Base-by-base conservation (phyloP, 2,888 invertebrate genomes). In the Tillus elongatus region DNA sequence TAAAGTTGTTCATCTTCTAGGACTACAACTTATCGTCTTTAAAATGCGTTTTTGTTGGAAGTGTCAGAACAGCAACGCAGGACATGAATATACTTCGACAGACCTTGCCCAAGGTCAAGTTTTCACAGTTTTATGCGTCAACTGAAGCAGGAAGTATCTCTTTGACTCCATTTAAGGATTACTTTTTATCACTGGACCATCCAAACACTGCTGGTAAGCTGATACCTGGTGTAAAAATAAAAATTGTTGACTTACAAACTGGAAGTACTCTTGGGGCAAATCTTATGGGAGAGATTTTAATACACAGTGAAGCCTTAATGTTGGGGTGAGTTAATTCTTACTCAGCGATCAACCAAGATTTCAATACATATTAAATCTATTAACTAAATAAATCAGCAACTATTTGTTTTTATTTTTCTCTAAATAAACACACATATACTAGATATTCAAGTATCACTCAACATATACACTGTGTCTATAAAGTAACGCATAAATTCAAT, bases 241-340 rank as follows among this genome's bases (percentile, higher is more conserved):
- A 51, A 42, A 46, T 62, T 15, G 40, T 57, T 2, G 53, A 59
- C 40, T 30, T 53, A 6, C 39, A 46, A 3, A 55, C 52, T 1
- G 47, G 51, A 32, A 42, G 52, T 35, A 28, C 39, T 1, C 30
- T 57, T 2, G 52, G 46, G 0, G 40, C 49, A 4, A 47, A 53
- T 15, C 41, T 42, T 34, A 54, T 50, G 43, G 62, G 61, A 2
- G 60, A 61, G 40, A 24, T 62, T 3, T 45, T 53, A 14, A 53
- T 54, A 27, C 39, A 44, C 10, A 54, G 56, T 8, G 54, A 57
- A 16, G 53, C 54, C 27, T 14, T 56, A 3, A 59, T 60, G 58
- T 39, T 57, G 13, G 59, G 60, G 60, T 60, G 46, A 43, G 34
- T 37, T n/a, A n/a, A n/a, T n/a, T n/a, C n/a, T n/a, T n/a, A n/a